Evolutionary conservation across 2,113 vertebrate genomes (phyloP), one percentile per base, ranked within the genome.

Genomic region (Bambusicola thoracicus): DNA sequence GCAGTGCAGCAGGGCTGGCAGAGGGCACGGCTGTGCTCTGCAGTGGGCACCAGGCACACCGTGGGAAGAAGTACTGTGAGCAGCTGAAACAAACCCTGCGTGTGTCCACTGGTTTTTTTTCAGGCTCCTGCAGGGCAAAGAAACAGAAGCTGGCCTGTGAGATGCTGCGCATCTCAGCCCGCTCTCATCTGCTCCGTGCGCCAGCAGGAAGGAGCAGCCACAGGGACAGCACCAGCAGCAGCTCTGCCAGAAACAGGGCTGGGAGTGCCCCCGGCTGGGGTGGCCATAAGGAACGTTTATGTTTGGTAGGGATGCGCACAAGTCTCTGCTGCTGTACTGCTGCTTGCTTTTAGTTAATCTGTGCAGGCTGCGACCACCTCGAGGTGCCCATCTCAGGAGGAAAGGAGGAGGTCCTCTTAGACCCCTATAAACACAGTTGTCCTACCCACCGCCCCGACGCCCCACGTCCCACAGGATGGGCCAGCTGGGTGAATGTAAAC

Each of bases 381-480:
- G 6, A 65, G 38, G 22, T 22, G 13, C 38, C 36, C n/a, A 24
- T 46, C 58, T 18, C 34, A 9, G 34, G 46, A 49, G 61, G 61
- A 67, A 61, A 36, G 16, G 38, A 83, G 48, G 36, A 48, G 11
- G 34, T 25, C 17, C 53, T 83, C n/a, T 22, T 36, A 32, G 40
- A 62, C 40, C 44, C 30, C 30, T 18, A 16, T 2, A 6, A 48
- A 13, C 40, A 15, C 51, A 18, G 5, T 0, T 2, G 0, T 58
- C 25, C 29, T 41, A 8, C 13, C 41, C 15, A 4, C 9, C 8
- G 2, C 14, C 10, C 8, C 0, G 0, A 3, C 1, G 0, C 19
- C 1, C 41, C 27, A 0, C 1, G 2, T 4, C 55, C 18, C 15
- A 11, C 49, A 40, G n/a, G 49, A 6, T 4, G 34, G 27, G 8